These are phyloP conservation scores for Crocidura indochinensis DNA, from an alignment of 2,797 vertebrate species.

Conservation along the genomic window DNA sequence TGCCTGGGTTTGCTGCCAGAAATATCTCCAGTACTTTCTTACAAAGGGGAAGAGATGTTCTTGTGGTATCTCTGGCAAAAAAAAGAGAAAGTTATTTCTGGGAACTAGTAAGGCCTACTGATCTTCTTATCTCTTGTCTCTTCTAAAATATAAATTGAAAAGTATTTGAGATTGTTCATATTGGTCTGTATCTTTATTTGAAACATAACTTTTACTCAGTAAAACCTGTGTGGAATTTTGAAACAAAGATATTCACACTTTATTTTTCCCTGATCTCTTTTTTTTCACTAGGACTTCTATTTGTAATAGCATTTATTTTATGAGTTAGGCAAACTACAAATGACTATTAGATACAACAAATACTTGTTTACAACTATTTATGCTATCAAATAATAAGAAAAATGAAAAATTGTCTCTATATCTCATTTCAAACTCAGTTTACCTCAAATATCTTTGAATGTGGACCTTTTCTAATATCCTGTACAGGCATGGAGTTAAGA, in stretches of 20 bases:
- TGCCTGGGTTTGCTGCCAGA: no score
- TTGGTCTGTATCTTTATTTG: no score
- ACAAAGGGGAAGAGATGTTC: no score
- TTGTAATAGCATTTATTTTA: not conserved
- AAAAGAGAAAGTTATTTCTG: no score
- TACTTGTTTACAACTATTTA: not conserved
- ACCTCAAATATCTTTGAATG: not conserved
- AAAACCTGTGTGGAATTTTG: no score
- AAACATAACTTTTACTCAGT: no score
- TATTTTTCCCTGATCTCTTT: not conserved
- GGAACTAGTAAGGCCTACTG: no score
- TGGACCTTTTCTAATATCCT: not conserved
- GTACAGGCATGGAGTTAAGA: not conserved
- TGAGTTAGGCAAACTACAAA: not conserved
- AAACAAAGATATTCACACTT: not conserved
- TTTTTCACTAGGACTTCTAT: not conserved
- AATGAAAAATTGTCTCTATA: not conserved
- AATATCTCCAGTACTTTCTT: no score
- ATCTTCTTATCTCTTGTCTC: no score
- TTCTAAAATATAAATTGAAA: no score
- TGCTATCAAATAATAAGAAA: not conserved
- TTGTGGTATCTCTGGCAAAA: no score
- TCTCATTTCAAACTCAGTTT: not conserved
- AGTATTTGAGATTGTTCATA: no score
- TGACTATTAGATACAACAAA: not conserved